These are phyloP conservation scores for Phalacrocorax aristotelis DNA, from an alignment of 2,113 vertebrate species.

Conservation along the genomic window DNA sequence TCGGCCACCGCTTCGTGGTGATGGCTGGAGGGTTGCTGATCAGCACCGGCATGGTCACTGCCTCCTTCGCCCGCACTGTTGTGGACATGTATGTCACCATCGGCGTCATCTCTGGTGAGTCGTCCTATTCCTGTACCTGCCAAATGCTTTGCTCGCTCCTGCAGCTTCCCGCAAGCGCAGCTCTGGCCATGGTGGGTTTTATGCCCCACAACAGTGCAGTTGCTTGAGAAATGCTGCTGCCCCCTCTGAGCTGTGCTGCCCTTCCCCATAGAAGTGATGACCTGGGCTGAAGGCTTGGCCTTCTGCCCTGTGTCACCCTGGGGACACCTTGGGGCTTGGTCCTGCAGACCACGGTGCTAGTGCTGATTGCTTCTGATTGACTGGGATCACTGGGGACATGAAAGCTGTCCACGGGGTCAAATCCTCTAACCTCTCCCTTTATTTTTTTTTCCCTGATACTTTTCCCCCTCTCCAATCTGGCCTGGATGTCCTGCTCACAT, in stretches of 20 bases:
- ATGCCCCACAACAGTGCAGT: rapidly evolving
- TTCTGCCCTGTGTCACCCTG: not conserved
- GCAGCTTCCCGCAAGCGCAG: rapidly evolving
- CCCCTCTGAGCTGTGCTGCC: not conserved
- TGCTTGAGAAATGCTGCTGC: not conserved
- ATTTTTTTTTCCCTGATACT: not conserved
- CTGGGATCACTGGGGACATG: not conserved
- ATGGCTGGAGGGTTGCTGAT: conserved; percentile 88
- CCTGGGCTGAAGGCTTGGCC: not conserved
- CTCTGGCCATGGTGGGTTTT: not conserved
- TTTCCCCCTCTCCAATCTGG: not conserved
- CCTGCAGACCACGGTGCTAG: not conserved
- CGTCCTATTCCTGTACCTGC: rapidly evolving
- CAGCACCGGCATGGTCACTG: conserved; percentile 81
- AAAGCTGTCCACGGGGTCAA: not conserved
- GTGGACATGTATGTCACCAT: conserved; percentile 90
- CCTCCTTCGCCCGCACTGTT: conserved; percentile 82
- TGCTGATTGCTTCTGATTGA: not conserved
- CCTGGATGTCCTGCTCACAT: not conserved
- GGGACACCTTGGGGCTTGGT: not conserved
- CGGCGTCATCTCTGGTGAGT: conserved; percentile 87
- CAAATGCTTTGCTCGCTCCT: rapidly evolving
- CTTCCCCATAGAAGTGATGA: not conserved
- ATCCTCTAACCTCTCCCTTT: not conserved
- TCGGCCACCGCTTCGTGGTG: conserved; percentile 89